A percentile compares a stretch with the other conserved stretches of the same genome.
Evolutionary conservation across 2,888 invertebrate genomes (phyloP).

Genomic region (Zygogramma bicolorata): DNA sequence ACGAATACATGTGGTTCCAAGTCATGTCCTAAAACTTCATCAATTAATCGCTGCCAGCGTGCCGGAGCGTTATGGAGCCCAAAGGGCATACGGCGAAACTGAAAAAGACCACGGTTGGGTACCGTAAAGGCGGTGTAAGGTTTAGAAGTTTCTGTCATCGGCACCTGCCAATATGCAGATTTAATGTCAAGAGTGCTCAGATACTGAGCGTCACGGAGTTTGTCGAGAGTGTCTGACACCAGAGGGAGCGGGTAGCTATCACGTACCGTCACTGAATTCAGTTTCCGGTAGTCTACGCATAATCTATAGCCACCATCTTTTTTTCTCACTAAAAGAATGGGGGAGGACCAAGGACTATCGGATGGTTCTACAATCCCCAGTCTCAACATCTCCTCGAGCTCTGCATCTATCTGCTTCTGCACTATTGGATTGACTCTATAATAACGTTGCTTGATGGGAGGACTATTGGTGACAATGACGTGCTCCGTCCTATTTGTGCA

Average conservation of each 20-base stretch:
- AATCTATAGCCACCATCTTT: conserved; percentile 8
- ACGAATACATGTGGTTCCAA: conserved; percentile 47
- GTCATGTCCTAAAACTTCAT: conserved; percentile 45
- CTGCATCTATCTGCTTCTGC: conserved; percentile 40
- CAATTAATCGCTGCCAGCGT: conserved; percentile 49
- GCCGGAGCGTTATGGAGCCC: conserved; percentile 50
- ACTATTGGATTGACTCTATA: conserved; percentile 42
- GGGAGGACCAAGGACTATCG: conserved; percentile 53
- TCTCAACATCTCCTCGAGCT: conserved; percentile 56
- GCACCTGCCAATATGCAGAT: conserved; percentile 36
- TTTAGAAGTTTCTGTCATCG: conserved; percentile 18
- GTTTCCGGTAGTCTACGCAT: conserved; percentile 20
- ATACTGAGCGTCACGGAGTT: conserved; percentile 47
- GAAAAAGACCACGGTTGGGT: conserved; percentile 23
- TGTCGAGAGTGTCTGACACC: conserved; percentile 48
- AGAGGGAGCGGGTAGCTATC: conserved; percentile 51
- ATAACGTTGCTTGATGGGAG: conserved; percentile 45
- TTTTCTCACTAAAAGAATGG: conserved; percentile 50
- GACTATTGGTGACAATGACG: conserved; percentile 14
- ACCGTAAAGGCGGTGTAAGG: conserved; percentile 26
- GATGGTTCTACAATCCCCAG: conserved; percentile 54
- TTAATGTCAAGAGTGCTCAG: conserved; percentile 34
- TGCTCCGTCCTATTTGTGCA: conserved; percentile 10
- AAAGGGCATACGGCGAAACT: conserved; percentile 46
- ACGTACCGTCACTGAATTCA: conserved; percentile 51